Evolutionary conservation across 2,113 vertebrate genomes (phyloP).

Genomic region (Caranx ignobilis): DNA sequence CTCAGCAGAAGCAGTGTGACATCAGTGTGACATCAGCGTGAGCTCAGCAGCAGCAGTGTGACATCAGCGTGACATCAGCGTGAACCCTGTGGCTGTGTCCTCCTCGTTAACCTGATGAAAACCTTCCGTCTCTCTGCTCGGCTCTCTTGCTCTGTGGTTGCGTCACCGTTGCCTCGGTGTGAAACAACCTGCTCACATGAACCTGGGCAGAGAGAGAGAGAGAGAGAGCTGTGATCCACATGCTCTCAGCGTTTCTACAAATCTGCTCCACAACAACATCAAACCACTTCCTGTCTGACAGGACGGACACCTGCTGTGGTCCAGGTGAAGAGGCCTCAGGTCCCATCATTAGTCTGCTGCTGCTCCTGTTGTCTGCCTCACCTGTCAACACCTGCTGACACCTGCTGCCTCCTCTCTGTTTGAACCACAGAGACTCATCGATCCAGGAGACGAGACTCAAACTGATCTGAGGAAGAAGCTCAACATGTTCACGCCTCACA

Average conservation of each 20-base stretch:
- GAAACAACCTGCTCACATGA: slow-evolving; percentile 32
- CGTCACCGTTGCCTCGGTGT: not conserved
- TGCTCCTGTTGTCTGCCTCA: not conserved
- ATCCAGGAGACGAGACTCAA: no score
- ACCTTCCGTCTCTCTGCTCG: slow-evolving; percentile 7
- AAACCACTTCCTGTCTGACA: not conserved
- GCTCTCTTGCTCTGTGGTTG: slow-evolving; percentile 35
- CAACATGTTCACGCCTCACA: no score
- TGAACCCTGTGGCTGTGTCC: not conserved
- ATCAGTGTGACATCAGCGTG: no score
- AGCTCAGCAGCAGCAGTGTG: no score
- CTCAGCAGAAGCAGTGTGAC: no score
- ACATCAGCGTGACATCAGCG: no score
- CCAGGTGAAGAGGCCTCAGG: not conserved
- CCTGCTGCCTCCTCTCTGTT: no score
- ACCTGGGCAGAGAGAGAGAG: not conserved
- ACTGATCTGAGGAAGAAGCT: no score
- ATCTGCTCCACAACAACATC: not conserved
- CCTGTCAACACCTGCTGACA: no score
- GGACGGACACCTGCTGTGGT: not conserved
- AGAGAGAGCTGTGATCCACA: slow-evolving; percentile 3
- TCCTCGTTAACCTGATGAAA: no score
- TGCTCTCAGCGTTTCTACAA: not conserved
- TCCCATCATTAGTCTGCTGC: slow-evolving; percentile 4
- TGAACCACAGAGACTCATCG: no score